Conservation (phyloP, 2,888 invertebrate species). For the Temnothorax rugatulus region DNA sequence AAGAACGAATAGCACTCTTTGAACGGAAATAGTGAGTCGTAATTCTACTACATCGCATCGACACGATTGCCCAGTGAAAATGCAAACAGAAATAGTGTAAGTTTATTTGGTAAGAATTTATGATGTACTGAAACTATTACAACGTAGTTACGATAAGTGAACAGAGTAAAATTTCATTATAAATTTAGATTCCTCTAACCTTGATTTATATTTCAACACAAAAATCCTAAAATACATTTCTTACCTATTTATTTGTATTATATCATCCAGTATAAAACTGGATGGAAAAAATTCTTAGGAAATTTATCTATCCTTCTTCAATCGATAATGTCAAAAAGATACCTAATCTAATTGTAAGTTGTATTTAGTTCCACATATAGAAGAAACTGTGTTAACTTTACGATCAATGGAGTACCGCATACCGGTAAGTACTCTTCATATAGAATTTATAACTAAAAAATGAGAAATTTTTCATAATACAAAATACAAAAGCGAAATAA, state of each 20-base stretch:
- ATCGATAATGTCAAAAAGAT: not conserved
- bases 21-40: not conserved
- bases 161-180: not conserved
- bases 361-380: constrained; percentile 55
- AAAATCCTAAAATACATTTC: not conserved
- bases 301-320: not conserved
- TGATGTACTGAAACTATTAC: not conserved
- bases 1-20: not conserved
- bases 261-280: not conserved
- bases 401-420: constrained; percentile 72
- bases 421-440: constrained; percentile 60
- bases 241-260: not conserved
- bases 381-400: constrained; percentile 64
- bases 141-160: not conserved
- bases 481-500: not conserved
- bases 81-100: not conserved
- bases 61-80: not conserved
- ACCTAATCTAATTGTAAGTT: not conserved
- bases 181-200: not conserved
- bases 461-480: not conserved
- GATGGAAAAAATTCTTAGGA: not conserved
- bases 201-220: not conserved
- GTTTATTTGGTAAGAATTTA: not conserved
- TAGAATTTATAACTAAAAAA: not conserved
- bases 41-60: not conserved